These are phyloP conservation scores for Suillia variegata DNA, from an alignment of 2,888 invertebrate species.

Conservation along the genomic window DNA sequence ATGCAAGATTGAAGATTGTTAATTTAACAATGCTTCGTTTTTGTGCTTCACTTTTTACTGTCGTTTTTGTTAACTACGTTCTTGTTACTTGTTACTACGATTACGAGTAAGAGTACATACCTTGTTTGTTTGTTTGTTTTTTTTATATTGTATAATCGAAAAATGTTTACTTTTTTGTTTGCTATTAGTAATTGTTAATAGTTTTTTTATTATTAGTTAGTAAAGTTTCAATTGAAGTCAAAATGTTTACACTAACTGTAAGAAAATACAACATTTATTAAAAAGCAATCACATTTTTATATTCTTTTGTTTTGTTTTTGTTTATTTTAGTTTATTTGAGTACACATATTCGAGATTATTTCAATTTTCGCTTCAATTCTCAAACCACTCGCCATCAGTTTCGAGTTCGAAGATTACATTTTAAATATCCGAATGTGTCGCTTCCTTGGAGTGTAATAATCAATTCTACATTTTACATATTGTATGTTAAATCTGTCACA, in stretches of 20 bases:
- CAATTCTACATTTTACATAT: constrained; percentile 31
- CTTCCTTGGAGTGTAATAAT: too few relatives aligned
- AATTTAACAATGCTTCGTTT: constrained; percentile 29
- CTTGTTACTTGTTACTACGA: constrained; percentile 4
- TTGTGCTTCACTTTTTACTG: constrained; percentile 24
- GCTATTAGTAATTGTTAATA: background rate
- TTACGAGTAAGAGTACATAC: too few relatives aligned
- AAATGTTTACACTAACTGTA: constrained; percentile 14
- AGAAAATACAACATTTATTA: constrained; percentile 38
- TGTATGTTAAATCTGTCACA: too few relatives aligned
- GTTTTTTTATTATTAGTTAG: constrained; percentile 22
- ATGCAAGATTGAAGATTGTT: too few relatives aligned
- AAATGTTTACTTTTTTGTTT: background rate
- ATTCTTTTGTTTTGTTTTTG: constrained; percentile 8
- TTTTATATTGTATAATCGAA: background rate
- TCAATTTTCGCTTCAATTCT: constrained; percentile 14
- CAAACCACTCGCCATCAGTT: too few relatives aligned
- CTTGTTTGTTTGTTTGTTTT: background rate
- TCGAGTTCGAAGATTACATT: too few relatives aligned
- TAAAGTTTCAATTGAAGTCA: background rate
- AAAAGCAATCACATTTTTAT: constrained; percentile 45
- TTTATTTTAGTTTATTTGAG: constrained; percentile 16
- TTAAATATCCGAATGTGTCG: background rate
- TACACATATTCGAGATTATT: constrained; percentile 5
- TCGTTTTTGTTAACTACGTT: background rate